These are phyloP conservation scores for Megaceryle torquata DNA, from an alignment of 2,113 vertebrate genomes.

Conservation along the genomic window DNA sequence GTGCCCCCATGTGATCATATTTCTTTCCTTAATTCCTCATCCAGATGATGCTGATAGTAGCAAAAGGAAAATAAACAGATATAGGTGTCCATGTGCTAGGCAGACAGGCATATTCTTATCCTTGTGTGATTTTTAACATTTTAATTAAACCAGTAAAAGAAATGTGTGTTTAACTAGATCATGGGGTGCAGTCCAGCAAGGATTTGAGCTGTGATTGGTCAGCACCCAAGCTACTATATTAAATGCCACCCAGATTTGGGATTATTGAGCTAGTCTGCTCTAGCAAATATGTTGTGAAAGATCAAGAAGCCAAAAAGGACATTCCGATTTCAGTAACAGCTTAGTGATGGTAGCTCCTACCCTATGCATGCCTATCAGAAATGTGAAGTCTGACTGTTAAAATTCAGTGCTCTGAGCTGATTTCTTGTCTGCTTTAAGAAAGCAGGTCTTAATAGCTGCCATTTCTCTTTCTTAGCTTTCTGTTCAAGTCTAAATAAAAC, in stretches of 20 bases:
- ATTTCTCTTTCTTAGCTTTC: neutral
- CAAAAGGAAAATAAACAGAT: neutral
- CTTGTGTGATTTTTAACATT: neutral
- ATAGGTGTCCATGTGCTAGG: neutral
- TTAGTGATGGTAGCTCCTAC: neutral
- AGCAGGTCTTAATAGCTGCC: neutral
- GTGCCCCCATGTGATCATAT: neutral
- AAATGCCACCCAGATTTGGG: neutral
- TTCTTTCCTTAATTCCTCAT: neutral
- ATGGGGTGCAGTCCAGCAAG: neutral
- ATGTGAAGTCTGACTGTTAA: neutral
- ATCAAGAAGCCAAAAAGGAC: neutral
- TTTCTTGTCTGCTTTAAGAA: neutral
- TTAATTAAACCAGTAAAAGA: neutral
- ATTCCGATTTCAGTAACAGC: neutral
- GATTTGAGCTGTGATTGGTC: neutral
- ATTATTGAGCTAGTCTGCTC: neutral
- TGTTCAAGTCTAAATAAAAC: constrained; percentile 27
- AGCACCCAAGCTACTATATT: neutral
- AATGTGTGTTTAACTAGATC: neutral
- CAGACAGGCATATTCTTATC: neutral
- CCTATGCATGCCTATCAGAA: neutral
- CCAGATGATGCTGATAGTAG: neutral
- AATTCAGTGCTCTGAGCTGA: neutral
- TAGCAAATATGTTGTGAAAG: neutral